Conservation (phyloP, 2,888 invertebrate species). For the Exocentrus adspersus region DNA sequence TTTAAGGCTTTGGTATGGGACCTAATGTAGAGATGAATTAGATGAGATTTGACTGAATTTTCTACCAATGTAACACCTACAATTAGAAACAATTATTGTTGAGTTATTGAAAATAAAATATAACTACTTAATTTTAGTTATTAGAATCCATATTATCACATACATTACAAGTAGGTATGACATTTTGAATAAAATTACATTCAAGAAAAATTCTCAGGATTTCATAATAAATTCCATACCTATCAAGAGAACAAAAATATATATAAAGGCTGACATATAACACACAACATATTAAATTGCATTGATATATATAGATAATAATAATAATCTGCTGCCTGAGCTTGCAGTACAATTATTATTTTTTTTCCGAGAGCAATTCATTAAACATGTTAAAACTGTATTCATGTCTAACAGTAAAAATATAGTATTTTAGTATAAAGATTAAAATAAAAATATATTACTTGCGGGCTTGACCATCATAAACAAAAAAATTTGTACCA, state of each 20-base stretch:
- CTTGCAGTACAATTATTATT: conserved; percentile 1
- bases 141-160: too few relatives aligned
- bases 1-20: conserved; percentile 39
- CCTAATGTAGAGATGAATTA: conserved; percentile 21
- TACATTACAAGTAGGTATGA: neutral
- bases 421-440: conserved; percentile 11
- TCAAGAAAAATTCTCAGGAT: neutral
- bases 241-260: too few relatives aligned
- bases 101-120: too few relatives aligned
- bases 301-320: conserved; percentile 10
- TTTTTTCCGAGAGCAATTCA: neutral
- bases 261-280: too few relatives aligned
- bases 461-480: conserved; percentile 5
- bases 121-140: neutral
- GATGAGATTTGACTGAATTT: conserved; percentile 2
- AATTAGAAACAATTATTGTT: neutral
- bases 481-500: conserved; percentile 30
- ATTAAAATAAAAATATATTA: conserved; percentile 11
- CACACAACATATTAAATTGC: conserved; percentile 28
- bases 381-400: conserved; percentile 3
- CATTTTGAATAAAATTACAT: neutral
- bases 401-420: conserved; percentile 12
- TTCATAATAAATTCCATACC: neutral
- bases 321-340: conserved; percentile 18
- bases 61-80: neutral